Evolutionary conservation across 1,140 invertebrate genomes (phyloP), one percentile per base, ranked within the genome.

Genomic region (Drosophila equinoxialis): DNA sequence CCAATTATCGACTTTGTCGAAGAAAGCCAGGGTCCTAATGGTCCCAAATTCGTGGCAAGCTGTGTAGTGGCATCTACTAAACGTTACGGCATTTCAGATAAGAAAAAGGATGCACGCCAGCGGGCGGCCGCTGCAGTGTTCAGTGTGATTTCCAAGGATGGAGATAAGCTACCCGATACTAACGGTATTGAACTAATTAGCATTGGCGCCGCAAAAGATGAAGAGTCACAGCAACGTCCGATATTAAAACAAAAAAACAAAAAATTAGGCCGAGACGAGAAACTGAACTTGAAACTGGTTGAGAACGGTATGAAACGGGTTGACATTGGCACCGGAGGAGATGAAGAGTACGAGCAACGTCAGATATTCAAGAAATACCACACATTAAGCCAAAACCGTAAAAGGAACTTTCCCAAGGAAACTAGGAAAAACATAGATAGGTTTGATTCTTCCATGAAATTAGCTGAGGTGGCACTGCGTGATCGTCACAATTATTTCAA

Each of bases 81-180:
- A 14, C 86, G 91, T 3, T 91, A 90, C 61, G 91, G 74, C 3
- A 86, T 81, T 39, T 89, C 86, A 0, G 90, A 92, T 1, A 91
- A 90, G 20, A 92, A 92, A 48, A 92, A 92, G 57, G 90, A 90
- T 69, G 91, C 91, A 6, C 84, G 81, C 1, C 91, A 92, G 71
- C 76, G 78, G 6, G 91, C 91, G 0, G 91, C 91, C 13, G 76
- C 85, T 20, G 79, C 77, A 48, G 81, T 92, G 76, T 61, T 92
- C 3, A 55, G 64, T 30, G n/a, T 91, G 3, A 84, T 91, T 4
- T 63, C 77, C 0, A 57, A n/a, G 0, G 54, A 74, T 48, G 11
- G 14, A 26, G 63, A 79, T 6, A 8, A 13, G 13, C 1, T 20
- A 1, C 0, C n/a, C 1, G 67, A 8, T 4, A 39, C 68, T 1